Base-by-base conservation (phyloP, 2,888 invertebrate genomes). In the Drosophila mimetica region DNA sequence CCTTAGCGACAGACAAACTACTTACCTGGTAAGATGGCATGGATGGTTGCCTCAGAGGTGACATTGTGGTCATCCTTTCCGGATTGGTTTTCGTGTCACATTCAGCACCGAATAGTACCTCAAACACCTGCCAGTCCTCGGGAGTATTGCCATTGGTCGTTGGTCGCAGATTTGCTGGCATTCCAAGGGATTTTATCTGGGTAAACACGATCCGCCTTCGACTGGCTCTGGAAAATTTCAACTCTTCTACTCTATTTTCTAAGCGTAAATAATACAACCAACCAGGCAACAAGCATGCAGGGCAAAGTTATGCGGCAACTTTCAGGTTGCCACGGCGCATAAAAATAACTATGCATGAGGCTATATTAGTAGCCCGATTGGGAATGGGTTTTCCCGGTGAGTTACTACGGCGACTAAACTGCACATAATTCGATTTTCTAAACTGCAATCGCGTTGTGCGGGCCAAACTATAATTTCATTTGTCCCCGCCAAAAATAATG, bases 71-170 rank as follows among this genome's bases (percentile, higher is more conserved):
- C 42, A 37, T 57, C 14, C 22, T 36, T n/a, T n/a, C 30, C 0
- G 11, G 47, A 9, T 6, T 7, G 41, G 22, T 1, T 37, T 50
- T 52, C n/a, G 44, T n/a, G 14, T 20, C 54, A 13, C 72, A 59
- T 54, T 52, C 46, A 30, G 77, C 74, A 47, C 79, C 86, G 77
- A 94, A 94, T 70, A 96, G 91, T 5, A 94, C 93, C 91, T 96
- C 95, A 90, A 94, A 96, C 73, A 95, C 93, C 89, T 94, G 94
- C 94, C 96, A 95, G 90, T 96, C 96, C 89, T 96, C 95, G 74
- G 93, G 92, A 28, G 93, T 92, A 86, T 94, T 93, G 46, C 92
- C 92, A 65, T 74, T 77, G 47, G 88, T 84, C 18, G 25, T 46
- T 20, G 84, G 72, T 22, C 84, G 64, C 48, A 59, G 57, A 80